Percentiles rank a stretch among this genome's conserved stretches.
Conservation (phyloP, 2,888 invertebrate species). For the Scrobipalpa costella region DNA sequence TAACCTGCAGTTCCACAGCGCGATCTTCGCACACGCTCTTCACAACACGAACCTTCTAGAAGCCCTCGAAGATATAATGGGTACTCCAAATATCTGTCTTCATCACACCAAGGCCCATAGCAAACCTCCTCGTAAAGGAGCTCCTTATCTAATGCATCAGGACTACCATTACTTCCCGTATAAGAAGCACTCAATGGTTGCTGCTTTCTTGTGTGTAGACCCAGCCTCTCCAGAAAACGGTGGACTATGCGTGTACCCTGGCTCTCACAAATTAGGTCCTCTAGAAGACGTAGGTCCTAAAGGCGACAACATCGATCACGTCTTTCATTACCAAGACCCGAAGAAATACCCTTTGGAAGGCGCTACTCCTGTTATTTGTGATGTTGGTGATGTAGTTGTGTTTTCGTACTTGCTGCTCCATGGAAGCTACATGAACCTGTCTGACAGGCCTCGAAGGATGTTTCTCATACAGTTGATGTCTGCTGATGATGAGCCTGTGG, state of each 20-base stretch:
- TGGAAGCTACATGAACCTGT: constrained; percentile 74
- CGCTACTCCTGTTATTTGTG: constrained; percentile 66
- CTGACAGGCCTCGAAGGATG: constrained; percentile 67
- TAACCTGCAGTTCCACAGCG: constrained; percentile 73
- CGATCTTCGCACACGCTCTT: constrained; percentile 62
- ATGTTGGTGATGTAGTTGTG: constrained; percentile 72
- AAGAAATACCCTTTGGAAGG: constrained; percentile 64
- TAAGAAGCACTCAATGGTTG: constrained; percentile 75
- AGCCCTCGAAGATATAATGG: constrained; percentile 69
- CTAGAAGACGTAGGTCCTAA: constrained; percentile 62
- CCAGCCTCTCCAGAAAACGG: constrained; percentile 75
- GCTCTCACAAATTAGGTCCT: constrained; percentile 76
- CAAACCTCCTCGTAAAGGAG: constrained; percentile 73
- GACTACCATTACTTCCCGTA: constrained; percentile 80
- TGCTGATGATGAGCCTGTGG: constrained; percentile 70
- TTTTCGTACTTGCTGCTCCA: constrained; percentile 78
- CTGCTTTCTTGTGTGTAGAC: constrained; percentile 75
- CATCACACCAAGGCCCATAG: constrained; percentile 78
- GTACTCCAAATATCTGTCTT: constrained; percentile 67
- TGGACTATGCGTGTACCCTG: constrained; percentile 76
- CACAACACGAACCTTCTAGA: constrained; percentile 65
- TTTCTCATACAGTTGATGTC: constrained; percentile 72
- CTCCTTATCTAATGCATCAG: constrained; percentile 76
- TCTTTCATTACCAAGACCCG: constrained; percentile 66
- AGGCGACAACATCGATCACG: constrained; percentile 36